Percentiles rank a stretch among this genome's conserved stretches.
phyloP scores from a whole-genome alignment of 2,888 invertebrate species.

The Mesorhabditis sp. region DNA sequence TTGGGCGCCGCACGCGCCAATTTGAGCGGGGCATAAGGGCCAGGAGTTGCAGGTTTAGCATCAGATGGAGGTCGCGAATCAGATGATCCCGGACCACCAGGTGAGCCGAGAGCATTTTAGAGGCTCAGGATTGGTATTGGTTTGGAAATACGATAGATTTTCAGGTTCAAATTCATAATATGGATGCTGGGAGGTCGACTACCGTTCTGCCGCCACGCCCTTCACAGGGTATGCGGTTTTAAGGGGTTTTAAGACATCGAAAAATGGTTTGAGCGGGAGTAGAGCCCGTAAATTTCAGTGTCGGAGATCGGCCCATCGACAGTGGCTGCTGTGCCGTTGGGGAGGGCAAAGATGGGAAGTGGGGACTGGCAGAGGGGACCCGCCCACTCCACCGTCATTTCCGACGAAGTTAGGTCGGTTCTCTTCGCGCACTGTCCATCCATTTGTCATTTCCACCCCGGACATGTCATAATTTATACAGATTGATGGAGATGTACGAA shows the following conservation, averaged over 20 bases:
- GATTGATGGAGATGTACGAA: too few relatives aligned
- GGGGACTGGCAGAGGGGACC: constrained; percentile 5
- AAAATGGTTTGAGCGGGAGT: too few relatives aligned
- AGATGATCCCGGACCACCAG: background rate
- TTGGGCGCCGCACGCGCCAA: too few relatives aligned
- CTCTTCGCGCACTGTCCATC: background rate
- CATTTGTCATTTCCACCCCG: too few relatives aligned
- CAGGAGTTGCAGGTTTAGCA: background rate
- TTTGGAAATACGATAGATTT: background rate
- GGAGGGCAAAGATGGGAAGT: constrained; percentile 2
- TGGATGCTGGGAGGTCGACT: constrained; percentile 1
- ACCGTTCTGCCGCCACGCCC: background rate
- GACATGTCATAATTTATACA: too few relatives aligned
- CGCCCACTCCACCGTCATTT: constrained; percentile 6
- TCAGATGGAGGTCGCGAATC: constrained; percentile 5
- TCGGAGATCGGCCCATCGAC: too few relatives aligned
- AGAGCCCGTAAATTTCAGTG: too few relatives aligned
- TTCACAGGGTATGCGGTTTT: background rate
- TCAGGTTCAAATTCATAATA: constrained; percentile 4
- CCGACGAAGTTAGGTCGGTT: background rate
- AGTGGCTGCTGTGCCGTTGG: too few relatives aligned
- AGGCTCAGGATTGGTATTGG: background rate
- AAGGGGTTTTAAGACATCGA: too few relatives aligned
- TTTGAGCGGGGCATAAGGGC: too few relatives aligned
- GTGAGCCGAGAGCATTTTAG: background rate